These are phyloP conservation scores for Agrochola litura DNA, from an alignment of 2,888 invertebrate species.

Conservation along the genomic window DNA sequence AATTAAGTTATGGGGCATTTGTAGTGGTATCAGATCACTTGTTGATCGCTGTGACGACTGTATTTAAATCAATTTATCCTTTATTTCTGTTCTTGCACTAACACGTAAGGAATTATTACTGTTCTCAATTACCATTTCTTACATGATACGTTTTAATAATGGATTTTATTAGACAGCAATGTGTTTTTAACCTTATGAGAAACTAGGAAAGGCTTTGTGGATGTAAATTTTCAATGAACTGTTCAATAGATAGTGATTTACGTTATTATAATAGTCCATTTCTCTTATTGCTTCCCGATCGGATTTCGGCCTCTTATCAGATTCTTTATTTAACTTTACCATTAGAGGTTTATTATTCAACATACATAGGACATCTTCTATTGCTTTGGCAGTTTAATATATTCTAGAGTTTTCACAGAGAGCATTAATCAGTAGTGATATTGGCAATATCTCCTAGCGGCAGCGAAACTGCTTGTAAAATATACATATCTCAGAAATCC, in stretches of 20 bases:
- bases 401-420: background rate
- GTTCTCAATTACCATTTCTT: constrained; percentile 28
- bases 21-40: constrained; percentile 26
- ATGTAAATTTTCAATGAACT: constrained; percentile 13
- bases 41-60: constrained; percentile 19
- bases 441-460: background rate
- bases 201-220: background rate
- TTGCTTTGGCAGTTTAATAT: background rate
- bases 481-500: background rate
- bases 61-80: constrained; percentile 29
- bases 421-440: background rate
- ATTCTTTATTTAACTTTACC: background rate
- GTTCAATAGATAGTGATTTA: background rate
- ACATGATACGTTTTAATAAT: constrained; percentile 12
- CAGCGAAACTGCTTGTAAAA: background rate
- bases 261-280: background rate
- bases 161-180: constrained; percentile 9
- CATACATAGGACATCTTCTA: background rate
- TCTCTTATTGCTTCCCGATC: background rate
- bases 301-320: background rate
- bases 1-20: constrained; percentile 36
- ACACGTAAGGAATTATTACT: background rate
- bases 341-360: background rate
- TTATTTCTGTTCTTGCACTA: constrained; percentile 24
- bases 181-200: background rate